A percentile compares a stretch with the other conserved stretches of the same genome.
Evolutionary conservation across 2,797 vertebrate genomes (phyloP).

Genomic region (Lepus oiostolus): DNA sequence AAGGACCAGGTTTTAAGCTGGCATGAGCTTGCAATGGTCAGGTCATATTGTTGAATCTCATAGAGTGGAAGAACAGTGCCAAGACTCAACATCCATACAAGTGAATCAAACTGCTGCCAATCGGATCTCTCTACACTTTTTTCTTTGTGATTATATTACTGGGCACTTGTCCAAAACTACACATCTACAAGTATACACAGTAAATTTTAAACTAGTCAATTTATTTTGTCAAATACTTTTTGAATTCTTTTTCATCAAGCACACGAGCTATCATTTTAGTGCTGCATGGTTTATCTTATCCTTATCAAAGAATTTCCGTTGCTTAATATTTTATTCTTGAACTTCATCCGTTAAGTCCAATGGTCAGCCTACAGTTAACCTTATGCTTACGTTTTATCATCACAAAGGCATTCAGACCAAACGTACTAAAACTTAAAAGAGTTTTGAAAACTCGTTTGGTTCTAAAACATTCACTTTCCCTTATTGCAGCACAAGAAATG

Average conservation of each 20-base stretch:
- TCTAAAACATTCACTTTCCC: conserved; percentile 54
- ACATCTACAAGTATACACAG: not conserved
- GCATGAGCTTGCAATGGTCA: not conserved
- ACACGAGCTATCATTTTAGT: not conserved
- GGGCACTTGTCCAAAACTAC: not conserved
- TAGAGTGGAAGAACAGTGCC: not conserved
- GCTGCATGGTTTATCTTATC: not conserved
- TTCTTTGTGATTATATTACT: not conserved
- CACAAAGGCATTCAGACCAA: conserved; percentile 48
- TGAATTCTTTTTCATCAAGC: not conserved
- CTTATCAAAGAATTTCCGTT: conserved; percentile 49
- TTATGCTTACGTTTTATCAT: conserved; percentile 28
- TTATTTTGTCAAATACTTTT: not conserved
- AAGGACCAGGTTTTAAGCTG: not conserved
- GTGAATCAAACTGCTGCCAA: not conserved
- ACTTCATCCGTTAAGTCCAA: not conserved
- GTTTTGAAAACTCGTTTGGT: conserved; percentile 57
- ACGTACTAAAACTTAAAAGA: conserved; percentile 63
- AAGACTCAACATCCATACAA: not conserved
- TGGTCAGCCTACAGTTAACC: conserved; percentile 3
- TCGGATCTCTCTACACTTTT: not conserved
- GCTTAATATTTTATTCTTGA: conserved; percentile 67
- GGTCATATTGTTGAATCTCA: not conserved
- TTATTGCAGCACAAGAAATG: conserved; percentile 32
- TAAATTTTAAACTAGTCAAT: not conserved